Conservation (phyloP, 2,113 vertebrate species). For the Ceratotherium simum region DNA sequence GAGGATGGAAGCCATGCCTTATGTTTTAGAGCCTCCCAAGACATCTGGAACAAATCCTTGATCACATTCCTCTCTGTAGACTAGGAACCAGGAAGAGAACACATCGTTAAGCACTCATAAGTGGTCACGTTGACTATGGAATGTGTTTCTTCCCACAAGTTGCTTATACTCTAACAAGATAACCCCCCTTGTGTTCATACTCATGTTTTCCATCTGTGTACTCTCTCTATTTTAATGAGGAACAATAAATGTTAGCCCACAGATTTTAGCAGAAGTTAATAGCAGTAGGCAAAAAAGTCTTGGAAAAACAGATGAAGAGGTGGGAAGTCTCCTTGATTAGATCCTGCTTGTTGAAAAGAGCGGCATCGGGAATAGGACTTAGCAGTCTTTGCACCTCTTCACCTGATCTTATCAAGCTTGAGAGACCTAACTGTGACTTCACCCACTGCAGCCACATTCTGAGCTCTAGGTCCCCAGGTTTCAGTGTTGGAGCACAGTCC, state of each 20-base stretch:
- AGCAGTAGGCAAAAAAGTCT: not conserved
- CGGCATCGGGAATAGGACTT: not conserved
- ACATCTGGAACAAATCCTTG: not conserved
- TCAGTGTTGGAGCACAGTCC: not conserved
- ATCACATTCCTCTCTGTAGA: not conserved
- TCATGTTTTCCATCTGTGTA: not conserved
- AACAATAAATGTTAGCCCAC: not conserved
- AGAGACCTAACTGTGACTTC: not conserved
- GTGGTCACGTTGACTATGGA: not conserved
- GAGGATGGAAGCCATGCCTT: conserved; percentile 18
- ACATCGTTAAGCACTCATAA: not conserved
- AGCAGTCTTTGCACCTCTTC: fast-evolving
- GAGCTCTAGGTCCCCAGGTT: not conserved
- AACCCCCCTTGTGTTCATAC: not conserved
- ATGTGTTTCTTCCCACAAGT: not conserved
- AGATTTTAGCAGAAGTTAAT: conserved; percentile 36
- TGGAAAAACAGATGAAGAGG: conserved; percentile 17
- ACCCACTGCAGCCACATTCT: not conserved
- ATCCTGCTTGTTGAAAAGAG: not conserved
- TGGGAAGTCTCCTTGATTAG: conserved; percentile 13
- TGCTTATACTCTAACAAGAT: not conserved
- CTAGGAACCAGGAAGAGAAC: not conserved
- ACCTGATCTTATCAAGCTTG: not conserved
- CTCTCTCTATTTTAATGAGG: not conserved
- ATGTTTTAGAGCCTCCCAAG: not conserved